These are phyloP conservation scores for Thereva unica DNA, from an alignment of 2,888 invertebrate species.

Conservation along the genomic window DNA sequence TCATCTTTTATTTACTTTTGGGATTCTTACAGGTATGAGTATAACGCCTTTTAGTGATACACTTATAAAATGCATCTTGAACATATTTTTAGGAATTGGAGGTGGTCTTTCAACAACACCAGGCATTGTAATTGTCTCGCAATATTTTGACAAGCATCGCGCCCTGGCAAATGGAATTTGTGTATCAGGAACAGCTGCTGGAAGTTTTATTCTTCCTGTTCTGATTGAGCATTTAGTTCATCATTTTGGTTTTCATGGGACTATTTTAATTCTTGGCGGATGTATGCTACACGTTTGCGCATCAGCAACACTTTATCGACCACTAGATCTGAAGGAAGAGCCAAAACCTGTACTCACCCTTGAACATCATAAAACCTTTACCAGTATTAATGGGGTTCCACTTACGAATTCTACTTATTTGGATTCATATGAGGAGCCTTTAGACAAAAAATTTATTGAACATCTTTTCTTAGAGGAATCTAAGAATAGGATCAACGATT, in stretches of 20 bases:
- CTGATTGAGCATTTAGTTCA: slow-evolving; percentile 71
- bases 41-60: not conserved
- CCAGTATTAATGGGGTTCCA: slow-evolving; percentile 51
- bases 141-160: slow-evolving; percentile 78
- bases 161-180: slow-evolving; percentile 80
- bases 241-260: slow-evolving; percentile 73
- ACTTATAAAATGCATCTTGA: not conserved
- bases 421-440: slow-evolving; percentile 55
- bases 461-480: slow-evolving; percentile 57
- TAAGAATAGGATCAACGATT: slow-evolving; percentile 57
- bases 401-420: slow-evolving; percentile 56
- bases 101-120: slow-evolving; percentile 80
- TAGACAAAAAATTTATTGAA: slow-evolving; percentile 56
- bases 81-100: slow-evolving; percentile 65
- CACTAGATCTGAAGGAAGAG: slow-evolving; percentile 54
- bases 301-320: slow-evolving; percentile 70
- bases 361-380: slow-evolving; percentile 45
- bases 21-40: slow-evolving; percentile 69
- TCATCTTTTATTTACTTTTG: slow-evolving; percentile 72
- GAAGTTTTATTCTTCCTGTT: slow-evolving; percentile 77
- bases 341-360: slow-evolving; percentile 27
- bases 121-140: slow-evolving; percentile 78
- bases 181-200: slow-evolving; percentile 78
- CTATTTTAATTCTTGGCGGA: slow-evolving; percentile 69
- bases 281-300: slow-evolving; percentile 78